Evolutionary conservation across 1,140 invertebrate genomes (phyloP).

Genomic region (Sminthurides bifidus): DNA sequence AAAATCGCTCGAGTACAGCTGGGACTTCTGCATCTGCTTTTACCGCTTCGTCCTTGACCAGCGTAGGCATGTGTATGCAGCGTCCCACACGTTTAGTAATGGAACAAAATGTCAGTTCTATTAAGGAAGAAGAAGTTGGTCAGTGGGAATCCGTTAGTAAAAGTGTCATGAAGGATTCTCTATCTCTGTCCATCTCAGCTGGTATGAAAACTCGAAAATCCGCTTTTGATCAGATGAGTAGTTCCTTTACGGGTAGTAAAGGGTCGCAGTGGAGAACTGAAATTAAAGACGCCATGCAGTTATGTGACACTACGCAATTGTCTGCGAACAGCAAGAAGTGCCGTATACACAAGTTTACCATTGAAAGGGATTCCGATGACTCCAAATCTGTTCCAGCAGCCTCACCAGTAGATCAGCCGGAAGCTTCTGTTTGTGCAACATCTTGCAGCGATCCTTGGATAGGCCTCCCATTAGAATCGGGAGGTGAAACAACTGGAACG

Average conservation of each 20-base stretch:
- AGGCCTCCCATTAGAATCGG: too few relatives aligned
- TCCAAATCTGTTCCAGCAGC: too few relatives aligned
- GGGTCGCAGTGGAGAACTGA: neutral
- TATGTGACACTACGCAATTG: too few relatives aligned
- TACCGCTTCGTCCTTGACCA: conserved; percentile 9
- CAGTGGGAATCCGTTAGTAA: conserved; percentile 22
- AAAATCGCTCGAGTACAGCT: conserved; percentile 22
- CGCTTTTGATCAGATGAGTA: conserved; percentile 16
- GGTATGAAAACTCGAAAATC: conserved; percentile 26
- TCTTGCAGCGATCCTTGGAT: too few relatives aligned
- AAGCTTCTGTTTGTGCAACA: neutral
- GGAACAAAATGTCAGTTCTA: conserved; percentile 22
- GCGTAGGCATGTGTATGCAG: conserved; percentile 13
- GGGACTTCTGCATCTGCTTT: conserved; percentile 8
- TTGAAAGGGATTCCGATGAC: conserved; percentile 17
- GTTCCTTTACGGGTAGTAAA: too few relatives aligned
- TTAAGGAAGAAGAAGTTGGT: conserved; percentile 23
- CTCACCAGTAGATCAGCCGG: too few relatives aligned
- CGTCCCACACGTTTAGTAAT: conserved; percentile 26
- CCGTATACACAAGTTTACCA: conserved; percentile 27
- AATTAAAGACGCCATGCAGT: too few relatives aligned
- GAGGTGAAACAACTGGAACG: too few relatives aligned
- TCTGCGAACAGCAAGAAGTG: conserved; percentile 19
- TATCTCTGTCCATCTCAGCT: conserved; percentile 24
- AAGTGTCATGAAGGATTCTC: conserved; percentile 19